Base-by-base conservation (phyloP, 2,113 vertebrate genomes). In the Oncorhynchus mykiss region DNA sequence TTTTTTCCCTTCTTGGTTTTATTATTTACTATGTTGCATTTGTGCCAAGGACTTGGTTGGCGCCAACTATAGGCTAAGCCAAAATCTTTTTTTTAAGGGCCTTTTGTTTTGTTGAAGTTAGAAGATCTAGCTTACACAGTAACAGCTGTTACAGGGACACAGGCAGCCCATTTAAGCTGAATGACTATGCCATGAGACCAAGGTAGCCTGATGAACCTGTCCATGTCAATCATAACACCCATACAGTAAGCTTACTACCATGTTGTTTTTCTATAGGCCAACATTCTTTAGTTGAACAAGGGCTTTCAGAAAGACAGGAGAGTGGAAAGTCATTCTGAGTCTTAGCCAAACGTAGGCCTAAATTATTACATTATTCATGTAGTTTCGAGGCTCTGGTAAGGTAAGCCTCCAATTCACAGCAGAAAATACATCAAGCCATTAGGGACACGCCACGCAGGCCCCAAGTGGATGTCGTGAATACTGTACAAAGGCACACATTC, bases 1-100 rank as follows among this genome's bases (percentile, higher is more conserved):
- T 89, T 93, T 92, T 73, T 88, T 0, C 73, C 80, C 31, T 34
- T 45, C 9, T 45, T 45, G 39, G 39, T 45, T 45, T 45, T 11
- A 45, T 11, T 45, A 45, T 80, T 45, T 80, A 88, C 67, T 80
- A 65, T 86, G 72, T 86, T 77, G 81, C 71, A 75, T 80, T 78
- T 71, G 75, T 87, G 82, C 82, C 73, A 81, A 60, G 34, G 39
- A 29, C 80, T 88, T 87, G 82, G 77, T 78, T 84, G 81, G 84
- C 80, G 72, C 57, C 39, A 76, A 6, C n/a, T 20, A 54, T 27
- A 39, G 29, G 14, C 64, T 62, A 39, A 11, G 68, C 39, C 66
- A 81, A 77, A 77, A 22, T 12, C 16, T 80, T 34, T 66, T 67
- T 67, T 73, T 80, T 70, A 12, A 24, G 8, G 16, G 59, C 6